These are phyloP conservation scores for Heterotis niloticus DNA, from an alignment of 2,113 vertebrate species.

Conservation along the genomic window DNA sequence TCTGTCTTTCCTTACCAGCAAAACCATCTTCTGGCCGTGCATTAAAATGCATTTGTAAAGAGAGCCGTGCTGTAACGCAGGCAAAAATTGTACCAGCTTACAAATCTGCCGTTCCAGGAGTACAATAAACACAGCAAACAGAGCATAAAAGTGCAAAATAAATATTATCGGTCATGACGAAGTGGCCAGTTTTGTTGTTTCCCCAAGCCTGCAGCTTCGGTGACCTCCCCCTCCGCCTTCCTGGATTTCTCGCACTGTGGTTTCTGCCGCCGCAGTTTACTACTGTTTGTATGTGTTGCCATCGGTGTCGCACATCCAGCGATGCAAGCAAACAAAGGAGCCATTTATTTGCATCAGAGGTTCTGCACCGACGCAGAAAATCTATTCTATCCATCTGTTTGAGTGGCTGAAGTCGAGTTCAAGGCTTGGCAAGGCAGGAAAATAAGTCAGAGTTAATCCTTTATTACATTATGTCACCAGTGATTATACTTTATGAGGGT, in stretches of 20 bases:
- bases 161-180: not conserved
- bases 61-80: not conserved
- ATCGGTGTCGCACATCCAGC: too few species aligned
- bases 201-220: too few species aligned
- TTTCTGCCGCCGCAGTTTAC: not conserved
- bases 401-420: not conserved
- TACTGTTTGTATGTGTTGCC: not conserved
- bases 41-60: not conserved
- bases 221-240: too few species aligned
- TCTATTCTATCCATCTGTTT: not conserved
- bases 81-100: not conserved
- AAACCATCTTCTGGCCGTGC: not conserved
- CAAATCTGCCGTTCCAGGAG: too few species aligned
- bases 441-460: slow-evolving; percentile 4
- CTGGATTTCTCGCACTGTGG: not conserved
- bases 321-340: too few species aligned
- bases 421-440: not conserved
- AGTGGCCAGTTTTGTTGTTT: too few species aligned
- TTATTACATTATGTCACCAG: not conserved
- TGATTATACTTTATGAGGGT: slow-evolving; percentile 4
- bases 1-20: not conserved
- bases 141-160: not conserved
- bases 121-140: too few species aligned
- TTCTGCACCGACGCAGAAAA: too few species aligned
- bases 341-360: too few species aligned